phyloP scores from a whole-genome alignment of 2,888 invertebrate species.

The Meteorus cinctellus region DNA sequence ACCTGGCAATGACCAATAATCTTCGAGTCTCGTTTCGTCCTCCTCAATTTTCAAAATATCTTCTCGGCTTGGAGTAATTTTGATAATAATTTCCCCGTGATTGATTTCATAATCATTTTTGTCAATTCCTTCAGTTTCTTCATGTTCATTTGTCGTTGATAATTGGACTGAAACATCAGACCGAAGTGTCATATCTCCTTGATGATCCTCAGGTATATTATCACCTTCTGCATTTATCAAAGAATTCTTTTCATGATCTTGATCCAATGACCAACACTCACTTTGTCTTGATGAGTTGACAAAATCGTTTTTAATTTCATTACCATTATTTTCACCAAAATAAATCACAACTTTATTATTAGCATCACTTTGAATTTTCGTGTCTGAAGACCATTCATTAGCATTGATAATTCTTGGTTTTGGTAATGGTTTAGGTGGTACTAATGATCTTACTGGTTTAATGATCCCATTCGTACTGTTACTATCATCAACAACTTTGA shows the following conservation, averaged over 20 bases:
- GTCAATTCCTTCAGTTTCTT: constrained; percentile 9
- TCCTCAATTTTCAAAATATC: constrained; percentile 69
- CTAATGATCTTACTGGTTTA: constrained; percentile 71
- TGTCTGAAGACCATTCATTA: constrained; percentile 37
- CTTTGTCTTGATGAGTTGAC: constrained; percentile 21
- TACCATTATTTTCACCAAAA: constrained; percentile 79
- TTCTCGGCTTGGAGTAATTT: constrained; percentile 74
- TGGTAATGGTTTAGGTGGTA: constrained; percentile 71
- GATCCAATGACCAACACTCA: constrained; percentile 40
- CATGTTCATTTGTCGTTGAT: constrained; percentile 21
- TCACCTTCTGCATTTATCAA: constrained; percentile 20
- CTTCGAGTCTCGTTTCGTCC: constrained; percentile 69
- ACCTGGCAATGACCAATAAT: constrained; percentile 72
- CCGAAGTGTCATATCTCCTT: constrained; percentile 3
- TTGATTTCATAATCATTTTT: neutral
- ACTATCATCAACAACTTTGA: neutral
- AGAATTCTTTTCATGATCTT: constrained; percentile 29
- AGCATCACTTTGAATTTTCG: constrained; percentile 63
- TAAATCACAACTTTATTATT: constrained; percentile 83
- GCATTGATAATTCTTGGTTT: constrained; percentile 33
- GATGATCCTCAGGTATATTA: neutral
- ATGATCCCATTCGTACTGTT: neutral
- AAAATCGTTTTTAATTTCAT: constrained; percentile 33
- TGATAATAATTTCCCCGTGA: constrained; percentile 76
- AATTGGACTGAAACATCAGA: neutral